These are phyloP conservation scores for Phalera bucephala DNA, from an alignment of 2,888 invertebrate species.

Conservation along the genomic window DNA sequence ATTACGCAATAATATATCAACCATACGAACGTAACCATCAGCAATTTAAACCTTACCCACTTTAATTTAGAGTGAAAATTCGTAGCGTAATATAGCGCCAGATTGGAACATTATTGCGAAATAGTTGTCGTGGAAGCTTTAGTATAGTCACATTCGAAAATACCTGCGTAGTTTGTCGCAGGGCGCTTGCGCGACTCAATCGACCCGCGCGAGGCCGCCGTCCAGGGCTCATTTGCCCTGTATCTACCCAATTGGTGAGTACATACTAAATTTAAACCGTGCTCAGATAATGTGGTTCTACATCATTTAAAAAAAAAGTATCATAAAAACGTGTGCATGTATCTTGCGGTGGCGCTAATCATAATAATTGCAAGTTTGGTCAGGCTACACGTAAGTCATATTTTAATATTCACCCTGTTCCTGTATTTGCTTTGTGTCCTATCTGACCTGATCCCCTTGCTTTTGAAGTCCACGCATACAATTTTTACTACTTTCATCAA, in stretches of 20 bases:
- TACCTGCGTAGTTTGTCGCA: conserved; percentile 40
- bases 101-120: conserved; percentile 1
- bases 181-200: conserved; percentile 61
- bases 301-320: conserved; percentile 18
- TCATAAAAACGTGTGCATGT: conserved; percentile 63
- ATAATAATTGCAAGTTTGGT: conserved; percentile 77
- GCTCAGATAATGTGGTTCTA: conserved; percentile 35
- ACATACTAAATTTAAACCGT: conserved; percentile 52
- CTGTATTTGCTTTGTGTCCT: not conserved
- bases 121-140: conserved; percentile 4
- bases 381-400: conserved; percentile 71
- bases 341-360: conserved; percentile 77
- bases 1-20: no score
- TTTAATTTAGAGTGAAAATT: conserved; percentile 3
- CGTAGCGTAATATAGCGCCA: not conserved
- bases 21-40: not conserved
- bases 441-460: not conserved
- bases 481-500: not conserved
- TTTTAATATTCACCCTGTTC: not conserved
- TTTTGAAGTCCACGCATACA: not conserved
- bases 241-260: conserved; percentile 65
- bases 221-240: conserved; percentile 53
- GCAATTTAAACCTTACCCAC: not conserved
- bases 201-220: conserved; percentile 36
- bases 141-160: conserved; percentile 20